phyloP scores from a whole-genome alignment of 2,888 invertebrate genomes.

The Amphipyra berbera region DNA sequence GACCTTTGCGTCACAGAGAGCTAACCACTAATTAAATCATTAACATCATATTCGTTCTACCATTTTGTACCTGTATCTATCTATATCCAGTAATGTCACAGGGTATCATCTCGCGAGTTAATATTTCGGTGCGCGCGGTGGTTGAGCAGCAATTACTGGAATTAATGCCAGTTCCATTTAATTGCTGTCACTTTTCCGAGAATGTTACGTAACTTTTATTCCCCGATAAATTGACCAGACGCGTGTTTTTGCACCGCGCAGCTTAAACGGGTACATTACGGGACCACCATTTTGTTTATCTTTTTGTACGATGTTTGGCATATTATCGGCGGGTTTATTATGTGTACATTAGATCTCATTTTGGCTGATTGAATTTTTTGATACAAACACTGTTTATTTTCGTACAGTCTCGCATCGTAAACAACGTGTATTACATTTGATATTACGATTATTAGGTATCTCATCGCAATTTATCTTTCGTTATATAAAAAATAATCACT shows the following conservation, averaged over 20 bases:
- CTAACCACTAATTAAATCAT: too few species aligned
- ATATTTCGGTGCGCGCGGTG: slow-evolving; percentile 35
- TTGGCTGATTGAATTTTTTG: slow-evolving; percentile 2
- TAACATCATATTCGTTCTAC: too few species aligned
- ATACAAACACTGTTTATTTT: not conserved
- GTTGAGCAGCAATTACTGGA: slow-evolving; percentile 44
- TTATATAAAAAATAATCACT: slow-evolving; percentile 37
- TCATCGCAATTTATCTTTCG: not conserved
- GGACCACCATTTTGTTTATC: slow-evolving; percentile 1
- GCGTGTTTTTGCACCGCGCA: slow-evolving; percentile 26
- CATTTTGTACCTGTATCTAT: too few species aligned
- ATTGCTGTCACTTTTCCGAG: slow-evolving; percentile 47
- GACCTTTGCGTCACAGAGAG: too few species aligned
- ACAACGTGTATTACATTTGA: slow-evolving; percentile 14
- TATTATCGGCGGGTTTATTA: not conserved
- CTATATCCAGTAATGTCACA: not conserved
- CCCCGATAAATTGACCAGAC: slow-evolving; percentile 35
- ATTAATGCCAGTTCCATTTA: slow-evolving; percentile 48
- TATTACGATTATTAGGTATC: slow-evolving; percentile 16
- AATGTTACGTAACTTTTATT: slow-evolving; percentile 25
- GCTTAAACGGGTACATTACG: slow-evolving; percentile 12
- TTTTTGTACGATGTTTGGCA: not conserved
- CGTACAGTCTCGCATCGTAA: not conserved
- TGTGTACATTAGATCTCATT: slow-evolving; percentile 1
- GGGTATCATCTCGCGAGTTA: slow-evolving; percentile 34